These are phyloP conservation scores for Poicephalus meyeri DNA, from an alignment of 2,113 vertebrate species.

Conservation along the genomic window DNA sequence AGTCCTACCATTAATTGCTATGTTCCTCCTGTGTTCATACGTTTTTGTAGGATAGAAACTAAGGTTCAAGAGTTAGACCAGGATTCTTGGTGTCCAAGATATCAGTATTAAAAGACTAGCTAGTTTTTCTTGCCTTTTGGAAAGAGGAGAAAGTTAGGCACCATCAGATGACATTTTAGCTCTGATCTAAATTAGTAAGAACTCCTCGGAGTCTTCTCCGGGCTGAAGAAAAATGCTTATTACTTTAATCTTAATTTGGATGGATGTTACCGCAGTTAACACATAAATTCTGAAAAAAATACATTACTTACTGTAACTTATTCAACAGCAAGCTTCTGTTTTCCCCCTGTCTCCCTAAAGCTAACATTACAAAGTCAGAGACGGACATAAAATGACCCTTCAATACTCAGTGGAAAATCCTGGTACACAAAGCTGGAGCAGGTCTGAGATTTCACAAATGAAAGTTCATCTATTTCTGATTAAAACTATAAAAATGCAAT, in stretches of 20 bases:
- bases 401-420: background rate
- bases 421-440: background rate
- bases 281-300: background rate
- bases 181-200: background rate
- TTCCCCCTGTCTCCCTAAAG: background rate
- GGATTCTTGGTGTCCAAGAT: background rate
- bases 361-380: background rate
- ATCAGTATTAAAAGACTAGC: background rate
- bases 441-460: background rate
- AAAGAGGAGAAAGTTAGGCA: background rate
- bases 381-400: accelerated
- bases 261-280: background rate
- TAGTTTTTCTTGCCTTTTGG: background rate
- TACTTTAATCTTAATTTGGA: background rate
- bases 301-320: background rate
- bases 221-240: background rate
- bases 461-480: background rate
- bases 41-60: background rate
- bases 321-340: background rate
- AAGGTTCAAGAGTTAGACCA: background rate
- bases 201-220: background rate
- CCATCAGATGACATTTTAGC: background rate
- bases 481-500: background rate
- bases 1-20: too few relatives aligned
- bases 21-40: accelerated